phyloP scores from a whole-genome alignment of 2,113 vertebrate genomes.

The Apus apus region DNA sequence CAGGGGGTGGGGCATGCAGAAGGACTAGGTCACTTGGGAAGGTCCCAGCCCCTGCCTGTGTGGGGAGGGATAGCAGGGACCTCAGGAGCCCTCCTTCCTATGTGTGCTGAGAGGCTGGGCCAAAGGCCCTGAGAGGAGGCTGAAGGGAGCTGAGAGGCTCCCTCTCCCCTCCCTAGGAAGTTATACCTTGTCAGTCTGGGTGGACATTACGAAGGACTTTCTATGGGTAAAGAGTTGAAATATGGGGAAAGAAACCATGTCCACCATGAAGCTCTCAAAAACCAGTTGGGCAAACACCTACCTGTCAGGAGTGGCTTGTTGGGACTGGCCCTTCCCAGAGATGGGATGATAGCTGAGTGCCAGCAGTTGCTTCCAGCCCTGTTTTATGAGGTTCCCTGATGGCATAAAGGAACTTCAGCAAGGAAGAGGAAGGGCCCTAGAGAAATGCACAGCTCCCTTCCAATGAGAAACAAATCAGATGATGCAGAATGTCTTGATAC shows the following conservation, averaged over 20 bases:
- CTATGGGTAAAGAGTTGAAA: not conserved
- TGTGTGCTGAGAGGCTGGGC: no score
- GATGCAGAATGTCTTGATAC: not conserved
- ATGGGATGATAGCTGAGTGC: not conserved
- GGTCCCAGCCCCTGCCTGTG: not conserved
- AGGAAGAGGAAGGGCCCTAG: not conserved
- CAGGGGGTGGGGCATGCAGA: not conserved
- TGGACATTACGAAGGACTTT: not conserved
- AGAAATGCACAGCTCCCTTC: not conserved
- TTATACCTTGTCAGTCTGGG: not conserved
- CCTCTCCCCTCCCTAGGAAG: not conserved
- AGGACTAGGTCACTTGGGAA: not conserved
- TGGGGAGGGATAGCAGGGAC: not conserved
- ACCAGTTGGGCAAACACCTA: not conserved
- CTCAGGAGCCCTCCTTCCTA: not conserved
- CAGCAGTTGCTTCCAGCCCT: not conserved
- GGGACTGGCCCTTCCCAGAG: not conserved
- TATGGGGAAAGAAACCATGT: not conserved
- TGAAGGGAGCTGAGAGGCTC: not conserved
- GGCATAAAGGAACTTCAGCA: not conserved
- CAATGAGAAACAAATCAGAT: not conserved
- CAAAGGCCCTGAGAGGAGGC: no score
- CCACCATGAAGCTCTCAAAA: not conserved
- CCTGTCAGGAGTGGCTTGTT: not conserved
- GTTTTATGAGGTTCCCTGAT: not conserved